Evolutionary conservation across 1,140 invertebrate genomes (phyloP), one percentile per base, ranked within the genome.

Genomic region (Hormaphis cornu): DNA sequence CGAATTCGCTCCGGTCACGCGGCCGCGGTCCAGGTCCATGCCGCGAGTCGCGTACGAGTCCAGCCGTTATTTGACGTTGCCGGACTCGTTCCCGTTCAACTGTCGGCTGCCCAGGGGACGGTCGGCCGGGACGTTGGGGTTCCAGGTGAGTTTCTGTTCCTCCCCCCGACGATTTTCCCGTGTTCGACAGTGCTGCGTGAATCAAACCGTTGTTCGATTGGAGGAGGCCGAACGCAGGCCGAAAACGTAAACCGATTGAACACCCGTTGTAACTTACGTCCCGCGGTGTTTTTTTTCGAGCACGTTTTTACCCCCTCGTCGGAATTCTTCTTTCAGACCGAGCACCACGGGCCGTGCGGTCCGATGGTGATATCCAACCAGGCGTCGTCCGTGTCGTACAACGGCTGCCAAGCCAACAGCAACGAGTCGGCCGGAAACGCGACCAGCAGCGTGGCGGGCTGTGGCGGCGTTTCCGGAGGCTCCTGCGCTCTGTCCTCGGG

Each of bases 11-110:
- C 75, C 76, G 3, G 37, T 70, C 0, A 48, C 76, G 1, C 70
- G 82, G 6, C 81, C 81, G 1, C 75, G 82, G 4, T 83, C 82
- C 0, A 74, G 81, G 0, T 82, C 81, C 30, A 82, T 83, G 75
- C 82, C 82, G 22, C 75, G 80, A 40, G 80, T 82, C 14, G 79
- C 79, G 12, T 78, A 81, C 48, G 80, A 82, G 70, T 76, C 77
- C 1, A 77, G 79, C 12, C 73, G 77, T 12, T 79, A 76, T 52
- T 76, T 77, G 10, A 78, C 78, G 35, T 73, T 79, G 18, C 79
- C 78, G 1, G 77, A 78, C 12, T 71, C 73, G 14, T 59, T 72
- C 6, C 74, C 71, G 33, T 72, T 71, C 71, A 74, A 70, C 37
- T 59, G 69, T 58, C 74, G 72, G 63, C 73, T 77, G 63, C 76